Base-by-base conservation (phyloP, 2,888 invertebrate species). In the Drosophila bunnanda region DNA sequence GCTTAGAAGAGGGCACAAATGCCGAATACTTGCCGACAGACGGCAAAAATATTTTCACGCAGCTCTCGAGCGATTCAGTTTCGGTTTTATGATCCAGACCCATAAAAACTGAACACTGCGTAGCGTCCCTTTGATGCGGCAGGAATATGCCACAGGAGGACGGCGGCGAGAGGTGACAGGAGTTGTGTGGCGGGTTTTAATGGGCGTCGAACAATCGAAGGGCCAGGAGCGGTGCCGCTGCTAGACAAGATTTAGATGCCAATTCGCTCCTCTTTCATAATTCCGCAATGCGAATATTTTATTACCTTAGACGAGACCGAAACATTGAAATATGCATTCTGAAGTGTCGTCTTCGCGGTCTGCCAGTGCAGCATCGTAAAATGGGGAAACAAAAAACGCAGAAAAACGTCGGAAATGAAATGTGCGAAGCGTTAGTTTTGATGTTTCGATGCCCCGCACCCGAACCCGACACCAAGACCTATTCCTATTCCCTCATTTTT, bases 241-340 rank as follows among this genome's bases (percentile, higher is more conserved):
- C 78, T 86, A 83, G 78, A 81, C 81, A 86, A 86, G 83, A 86
- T 86, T 83, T 84, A 78, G 86, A 83, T 79, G 86, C 75, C 71
- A 56, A 60, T 75, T 76, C 72, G 65, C 55, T 55, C 36, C 50
- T 65, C 73, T 68, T 81, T 67, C 66, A 67, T 67, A 67, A 80
- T 82, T 82, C 76, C 57, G 78, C 79, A 78, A 76, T 79, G 81
- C 81, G 78, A 81, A 77, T 81, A 81, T 84, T 84, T 84, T 84
- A 84, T 84, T 84, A 78, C 86, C 84, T 79, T 76, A 60, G 56
- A 70, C 68, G 74, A 71, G 85, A 80, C 82, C 68, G 72, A 77
- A 80, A 78, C 83, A 79, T 79, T 80, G 83, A 80, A 86, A 83
- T 83, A 83, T 83, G 83, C 82, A 77, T 77, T 85, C 72, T 79